phyloP scores from a whole-genome alignment of 2,797 vertebrate species.

The Sebastes vulpes region DNA sequence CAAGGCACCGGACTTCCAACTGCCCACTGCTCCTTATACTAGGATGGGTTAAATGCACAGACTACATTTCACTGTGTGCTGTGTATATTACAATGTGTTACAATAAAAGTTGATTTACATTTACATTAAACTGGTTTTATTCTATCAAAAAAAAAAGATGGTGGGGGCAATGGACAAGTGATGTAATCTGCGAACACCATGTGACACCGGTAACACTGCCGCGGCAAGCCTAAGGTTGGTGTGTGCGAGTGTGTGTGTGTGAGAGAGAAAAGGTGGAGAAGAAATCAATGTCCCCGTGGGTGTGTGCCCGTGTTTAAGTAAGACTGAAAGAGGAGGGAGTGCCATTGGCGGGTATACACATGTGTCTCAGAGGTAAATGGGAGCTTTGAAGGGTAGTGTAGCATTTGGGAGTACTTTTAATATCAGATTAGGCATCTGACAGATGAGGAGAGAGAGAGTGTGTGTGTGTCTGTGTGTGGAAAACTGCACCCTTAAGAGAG shows the following conservation, averaged over 20 bases:
- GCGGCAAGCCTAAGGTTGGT: not conserved
- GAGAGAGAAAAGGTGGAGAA: not conserved
- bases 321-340: conserved; percentile 20
- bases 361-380: conserved; percentile 61
- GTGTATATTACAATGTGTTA: too few species aligned
- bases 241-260: not conserved
- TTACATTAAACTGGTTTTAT: too few species aligned
- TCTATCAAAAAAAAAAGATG: too few species aligned
- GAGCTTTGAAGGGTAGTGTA: conserved; percentile 67
- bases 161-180: too few species aligned
- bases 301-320: conserved; percentile 40
- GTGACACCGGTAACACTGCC: too few species aligned
- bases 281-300: conserved; percentile 59
- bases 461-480: not conserved
- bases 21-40: too few species aligned
- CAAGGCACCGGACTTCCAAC: too few species aligned
- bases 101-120: too few species aligned
- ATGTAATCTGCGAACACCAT: too few species aligned
- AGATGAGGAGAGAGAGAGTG: conserved; percentile 22
- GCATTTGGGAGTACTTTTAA: conserved; percentile 68
- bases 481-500: conserved; percentile 59
- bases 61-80: too few species aligned
- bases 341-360: conserved; percentile 37
- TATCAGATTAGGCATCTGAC: conserved; percentile 69
- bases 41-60: too few species aligned